Evolutionary conservation across 2,797 vertebrate species (phyloP), one percentile per base, ranked within the genome.

Genomic region (Craterocephalus amniculus): DNA sequence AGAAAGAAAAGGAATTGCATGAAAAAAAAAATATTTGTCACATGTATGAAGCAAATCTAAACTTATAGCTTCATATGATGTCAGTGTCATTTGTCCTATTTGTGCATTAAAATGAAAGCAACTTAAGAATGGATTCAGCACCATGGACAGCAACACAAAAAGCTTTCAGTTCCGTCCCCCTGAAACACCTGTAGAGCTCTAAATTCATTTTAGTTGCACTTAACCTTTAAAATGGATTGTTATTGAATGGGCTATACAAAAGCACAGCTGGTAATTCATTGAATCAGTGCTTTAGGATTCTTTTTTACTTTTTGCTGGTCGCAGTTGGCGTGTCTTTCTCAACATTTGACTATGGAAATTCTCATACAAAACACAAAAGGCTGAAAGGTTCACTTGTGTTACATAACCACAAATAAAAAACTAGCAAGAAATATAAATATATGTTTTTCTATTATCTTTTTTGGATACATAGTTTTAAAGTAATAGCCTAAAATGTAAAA

Each of bases 131-230:
- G 2, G 48, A 55, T 80, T 81, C 76, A 87, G 81, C 67, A 78
- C 80, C 77, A 76, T 22, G 79, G 85, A 86, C 78, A 90, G 85
- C 45, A 38, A 22, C 66, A 57, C 58, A 18, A 27, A 24, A 40
- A 11, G 26, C 45, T 24, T 13, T 38, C 31, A 34, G 5, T 27
- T n/a, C n/a, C 69, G 45, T 63, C 58, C 14, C 14, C 40, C 4
- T 1, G 52, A 59, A 66, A 74, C 64, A 78, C 63, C 71, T 83
- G 67, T 49, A 49, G 56, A 54, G 34, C 49, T 14, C 27, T 6
- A 36, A 20, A 26, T 22, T 7, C n/a, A 51, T 43, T 68, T 29
- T 12, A 48, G 27, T 67, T 34, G 29, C 20, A 58, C 14, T 58
- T 43, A 27, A 56, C 13, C 20, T 67, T 14, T 60, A 58, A 26